A percentile compares a stretch with the other conserved stretches of the same genome.
Evolutionary conservation across 2,797 vertebrate genomes (phyloP).

Genomic region (Danio aesculapii): DNA sequence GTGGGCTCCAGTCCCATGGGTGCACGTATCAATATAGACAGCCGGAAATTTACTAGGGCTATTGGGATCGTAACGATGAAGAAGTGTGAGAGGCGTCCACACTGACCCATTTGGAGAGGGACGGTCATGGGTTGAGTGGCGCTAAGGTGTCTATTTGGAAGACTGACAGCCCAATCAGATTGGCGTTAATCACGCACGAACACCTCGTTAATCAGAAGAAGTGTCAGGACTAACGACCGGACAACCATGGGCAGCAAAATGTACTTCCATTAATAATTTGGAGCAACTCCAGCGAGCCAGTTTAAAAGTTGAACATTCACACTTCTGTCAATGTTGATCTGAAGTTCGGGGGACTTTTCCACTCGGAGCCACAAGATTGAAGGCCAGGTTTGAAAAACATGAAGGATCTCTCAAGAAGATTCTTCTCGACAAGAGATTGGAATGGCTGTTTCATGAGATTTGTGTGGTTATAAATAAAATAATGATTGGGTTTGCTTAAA

Average conservation of each 20-base stretch:
- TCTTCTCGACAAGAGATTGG: constrained; percentile 46
- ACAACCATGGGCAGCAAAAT: constrained; percentile 67
- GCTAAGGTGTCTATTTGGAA: constrained; percentile 80
- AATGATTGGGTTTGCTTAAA: constrained; percentile 25
- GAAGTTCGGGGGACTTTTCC: constrained; percentile 35
- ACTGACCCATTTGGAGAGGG: constrained; percentile 73
- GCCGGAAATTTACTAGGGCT: constrained; percentile 72
- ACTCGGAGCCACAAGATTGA: constrained; percentile 35
- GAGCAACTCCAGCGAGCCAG: constrained; percentile 74
- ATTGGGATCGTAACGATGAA: constrained; percentile 76
- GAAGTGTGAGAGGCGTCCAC: constrained; percentile 74
- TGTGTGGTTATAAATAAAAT: constrained; percentile 57
- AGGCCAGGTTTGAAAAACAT: constrained; percentile 39
- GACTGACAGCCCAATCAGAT: constrained; percentile 81
- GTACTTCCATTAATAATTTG: constrained; percentile 77
- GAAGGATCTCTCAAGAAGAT: too few relatives aligned
- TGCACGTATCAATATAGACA: constrained; percentile 20
- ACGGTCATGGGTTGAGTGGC: constrained; percentile 67
- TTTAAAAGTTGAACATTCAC: constrained; percentile 50
- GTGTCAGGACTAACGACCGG: constrained; percentile 72
- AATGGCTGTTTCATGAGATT: constrained; percentile 52
- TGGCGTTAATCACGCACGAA: constrained; percentile 76
- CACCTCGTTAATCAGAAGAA: constrained; percentile 78
- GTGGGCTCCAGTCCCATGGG: constrained; percentile 23
- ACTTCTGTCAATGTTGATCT: constrained; percentile 37